These are phyloP conservation scores for Oopsacas minuta DNA, from an alignment of 37 sponge, comb jelly and placozoan species.

Conservation along the genomic window DNA sequence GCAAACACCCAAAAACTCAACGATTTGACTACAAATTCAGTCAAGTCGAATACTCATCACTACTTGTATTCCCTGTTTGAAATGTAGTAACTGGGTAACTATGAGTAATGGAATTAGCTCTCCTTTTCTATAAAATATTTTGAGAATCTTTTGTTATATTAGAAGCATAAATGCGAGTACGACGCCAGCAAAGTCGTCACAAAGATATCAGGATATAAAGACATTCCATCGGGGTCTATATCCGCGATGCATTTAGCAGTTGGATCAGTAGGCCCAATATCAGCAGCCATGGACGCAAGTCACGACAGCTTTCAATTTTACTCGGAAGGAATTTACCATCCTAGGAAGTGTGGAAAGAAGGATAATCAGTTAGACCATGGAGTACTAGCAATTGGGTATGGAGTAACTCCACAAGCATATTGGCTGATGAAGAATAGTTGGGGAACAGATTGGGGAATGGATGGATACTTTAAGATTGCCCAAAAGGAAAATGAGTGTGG, in stretches of 20 bases:
- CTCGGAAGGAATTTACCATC: neutral
- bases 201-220: neutral
- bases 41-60: no score
- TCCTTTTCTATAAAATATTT: no score
- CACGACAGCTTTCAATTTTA: neutral
- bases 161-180: neutral
- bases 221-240: neutral
- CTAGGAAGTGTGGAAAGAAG: neutral
- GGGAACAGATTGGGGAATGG: neutral
- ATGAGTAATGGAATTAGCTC: no score
- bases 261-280: neutral
- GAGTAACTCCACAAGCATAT: neutral
- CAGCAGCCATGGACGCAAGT: neutral
- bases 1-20: no score
- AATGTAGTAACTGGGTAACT: no score
- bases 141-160: no score
- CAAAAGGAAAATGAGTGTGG: neutral
- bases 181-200: neutral
- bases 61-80: no score
- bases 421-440: neutral
- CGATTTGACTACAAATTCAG: no score
- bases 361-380: neutral
- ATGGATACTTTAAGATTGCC: neutral
- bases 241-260: neutral
- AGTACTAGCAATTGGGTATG: neutral